Conservation (phyloP, 2,113 vertebrate species). For the Sphyrna mokarran region DNA sequence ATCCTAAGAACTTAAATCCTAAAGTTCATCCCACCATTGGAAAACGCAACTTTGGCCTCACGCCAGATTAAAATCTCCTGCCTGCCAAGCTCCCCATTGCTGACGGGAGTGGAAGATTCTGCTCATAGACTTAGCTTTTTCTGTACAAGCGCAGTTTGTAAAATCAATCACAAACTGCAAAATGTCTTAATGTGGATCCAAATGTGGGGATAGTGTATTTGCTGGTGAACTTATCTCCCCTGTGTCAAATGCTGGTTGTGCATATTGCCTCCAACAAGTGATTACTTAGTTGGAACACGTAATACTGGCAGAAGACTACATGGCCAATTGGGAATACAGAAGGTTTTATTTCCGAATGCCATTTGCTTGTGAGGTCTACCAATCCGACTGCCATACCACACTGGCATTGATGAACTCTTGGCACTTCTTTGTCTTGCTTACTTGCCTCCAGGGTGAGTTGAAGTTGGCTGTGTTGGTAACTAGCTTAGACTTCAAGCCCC, state of each 20-base stretch:
- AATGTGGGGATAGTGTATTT: neutral
- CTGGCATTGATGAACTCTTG: neutral
- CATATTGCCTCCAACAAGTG: neutral
- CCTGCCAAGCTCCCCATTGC: no score
- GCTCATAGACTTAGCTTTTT: neutral
- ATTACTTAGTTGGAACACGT: neutral
- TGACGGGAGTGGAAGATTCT: no score
- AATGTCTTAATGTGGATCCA: neutral
- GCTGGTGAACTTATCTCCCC: neutral
- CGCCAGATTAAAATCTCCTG: no score
- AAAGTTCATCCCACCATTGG: no score
- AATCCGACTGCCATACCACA: neutral
- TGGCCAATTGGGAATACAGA: neutral
- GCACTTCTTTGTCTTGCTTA: neutral
- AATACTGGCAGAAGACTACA: neutral
- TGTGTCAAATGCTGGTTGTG: neutral
- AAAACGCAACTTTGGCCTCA: no score
- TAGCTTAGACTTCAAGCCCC: neutral
- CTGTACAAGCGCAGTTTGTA: neutral
- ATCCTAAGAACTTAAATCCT: no score
- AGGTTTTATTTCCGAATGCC: neutral
- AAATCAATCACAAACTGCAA: neutral
- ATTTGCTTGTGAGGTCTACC: neutral
- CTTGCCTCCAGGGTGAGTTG: neutral
- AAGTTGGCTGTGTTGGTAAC: neutral